A percentile compares a stretch with the other conserved stretches of the same genome.
Evolutionary conservation across 1,140 invertebrate species (phyloP).

Genomic region (Helicoverpa armigera): DNA sequence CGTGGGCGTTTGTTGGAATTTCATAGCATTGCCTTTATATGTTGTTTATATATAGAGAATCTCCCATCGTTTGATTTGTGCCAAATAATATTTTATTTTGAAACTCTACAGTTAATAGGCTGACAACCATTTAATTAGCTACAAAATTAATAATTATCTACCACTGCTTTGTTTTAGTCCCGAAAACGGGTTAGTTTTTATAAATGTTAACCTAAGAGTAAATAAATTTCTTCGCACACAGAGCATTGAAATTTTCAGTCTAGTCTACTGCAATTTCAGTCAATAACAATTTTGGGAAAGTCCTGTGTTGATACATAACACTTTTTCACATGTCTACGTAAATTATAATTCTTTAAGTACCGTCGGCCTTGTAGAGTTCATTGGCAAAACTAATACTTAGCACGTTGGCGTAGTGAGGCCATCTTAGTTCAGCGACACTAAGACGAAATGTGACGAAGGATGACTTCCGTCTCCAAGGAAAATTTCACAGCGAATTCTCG

Average conservation of each 20-base stretch:
- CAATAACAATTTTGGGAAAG: slow-evolving; percentile 15
- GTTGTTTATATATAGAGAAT: slow-evolving; percentile 22
- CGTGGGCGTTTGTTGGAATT: slow-evolving; percentile 2
- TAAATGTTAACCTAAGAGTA: no score
- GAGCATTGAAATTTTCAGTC: not conserved
- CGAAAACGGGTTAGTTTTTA: no score
- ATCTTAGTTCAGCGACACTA: slow-evolving; percentile 37
- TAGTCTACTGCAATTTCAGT: not conserved
- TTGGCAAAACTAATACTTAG: slow-evolving; percentile 31
- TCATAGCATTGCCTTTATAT: slow-evolving; percentile 2
- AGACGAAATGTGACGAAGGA: slow-evolving; percentile 41
- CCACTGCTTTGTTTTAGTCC: no score
- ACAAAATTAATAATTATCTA: no score
- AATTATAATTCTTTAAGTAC: slow-evolving; percentile 28
- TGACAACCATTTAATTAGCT: no score
- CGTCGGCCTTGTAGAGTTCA: slow-evolving; percentile 14
- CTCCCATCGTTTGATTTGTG: not conserved
- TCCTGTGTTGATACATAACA: not conserved
- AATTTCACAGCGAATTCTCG: slow-evolving; percentile 9
- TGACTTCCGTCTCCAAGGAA: slow-evolving; percentile 13
- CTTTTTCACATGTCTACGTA: slow-evolving; percentile 23
- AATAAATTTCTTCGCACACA: not conserved
- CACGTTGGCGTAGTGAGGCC: slow-evolving; percentile 15
- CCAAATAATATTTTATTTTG: no score
- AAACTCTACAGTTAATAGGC: no score